Evolutionary conservation across 2,888 invertebrate species (phyloP).

Genomic region (Chymomyza amoena): DNA sequence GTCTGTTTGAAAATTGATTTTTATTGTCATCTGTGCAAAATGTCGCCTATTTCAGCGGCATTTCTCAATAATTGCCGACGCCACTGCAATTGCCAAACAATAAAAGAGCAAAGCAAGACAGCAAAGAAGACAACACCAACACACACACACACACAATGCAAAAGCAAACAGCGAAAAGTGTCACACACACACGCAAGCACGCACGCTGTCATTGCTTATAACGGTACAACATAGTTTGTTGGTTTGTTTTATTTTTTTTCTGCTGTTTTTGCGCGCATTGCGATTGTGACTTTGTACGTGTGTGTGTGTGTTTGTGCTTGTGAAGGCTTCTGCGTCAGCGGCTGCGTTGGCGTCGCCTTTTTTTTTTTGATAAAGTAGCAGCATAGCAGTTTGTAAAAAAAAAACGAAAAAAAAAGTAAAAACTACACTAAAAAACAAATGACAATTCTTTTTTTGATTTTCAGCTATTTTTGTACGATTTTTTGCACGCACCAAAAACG

Average conservation of each 20-base stretch:
- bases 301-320: slow-evolving; percentile 1
- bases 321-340: not conserved
- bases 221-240: slow-evolving; percentile 26
- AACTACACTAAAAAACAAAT: not conserved
- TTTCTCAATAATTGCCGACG: not conserved
- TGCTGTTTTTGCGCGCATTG: not conserved
- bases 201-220: slow-evolving; percentile 9
- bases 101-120: not conserved
- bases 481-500: not conserved
- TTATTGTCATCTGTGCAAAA: slow-evolving; percentile 23
- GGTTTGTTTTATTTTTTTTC: not conserved
- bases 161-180: not conserved
- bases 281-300: slow-evolving; percentile 16
- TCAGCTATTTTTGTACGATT: not conserved
- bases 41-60: not conserved
- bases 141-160: not conserved
- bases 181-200: not conserved
- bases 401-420: slow-evolving; percentile 6
- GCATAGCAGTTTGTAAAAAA: slow-evolving; percentile 12
- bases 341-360: not conserved
- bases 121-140: not conserved
- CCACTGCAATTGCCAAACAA: not conserved
- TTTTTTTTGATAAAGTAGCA: slow-evolving; percentile 29
- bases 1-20: slow-evolving; percentile 29
- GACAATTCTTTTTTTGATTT: slow-evolving; percentile 15